These are phyloP conservation scores for Thunnus albacares DNA, from an alignment of 2,797 vertebrate species.

Conservation along the genomic window DNA sequence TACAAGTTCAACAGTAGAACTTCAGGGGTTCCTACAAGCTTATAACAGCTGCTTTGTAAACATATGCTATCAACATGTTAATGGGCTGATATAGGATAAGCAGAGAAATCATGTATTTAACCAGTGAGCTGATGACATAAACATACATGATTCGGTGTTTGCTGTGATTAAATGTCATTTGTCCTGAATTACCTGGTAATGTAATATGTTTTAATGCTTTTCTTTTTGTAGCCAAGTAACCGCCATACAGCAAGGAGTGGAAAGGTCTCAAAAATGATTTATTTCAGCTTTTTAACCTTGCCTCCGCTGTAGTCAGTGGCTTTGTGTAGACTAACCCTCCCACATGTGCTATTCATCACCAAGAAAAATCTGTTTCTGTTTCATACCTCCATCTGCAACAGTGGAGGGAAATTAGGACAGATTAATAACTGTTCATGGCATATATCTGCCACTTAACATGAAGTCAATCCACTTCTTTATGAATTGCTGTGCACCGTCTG, in stretches of 20 bases:
- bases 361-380: conserved; percentile 22
- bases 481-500: not conserved
- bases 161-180: conserved; percentile 27
- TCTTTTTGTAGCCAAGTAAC: conserved; percentile 78
- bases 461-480: conserved; percentile 18
- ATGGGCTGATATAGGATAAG: conserved; percentile 9
- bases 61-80: conserved; percentile 15
- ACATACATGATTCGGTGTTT: conserved; percentile 60
- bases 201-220: conserved; percentile 68
- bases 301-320: conserved; percentile 38
- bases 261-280: conserved; percentile 71
- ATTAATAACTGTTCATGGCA: conserved; percentile 27
- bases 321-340: conserved; percentile 69
- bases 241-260: conserved; percentile 71
- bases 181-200: conserved; percentile 25
- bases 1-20: conserved; percentile 31
- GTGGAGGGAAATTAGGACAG: conserved; percentile 37
- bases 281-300: conserved; percentile 51
- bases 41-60: conserved; percentile 39
- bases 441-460: conserved; percentile 21
- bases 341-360: conserved; percentile 28
- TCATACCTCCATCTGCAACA: conserved; percentile 24
- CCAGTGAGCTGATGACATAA: conserved; percentile 14
- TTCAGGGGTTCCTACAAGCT: conserved; percentile 17
- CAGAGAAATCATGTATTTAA: conserved; percentile 63